phyloP scores from a whole-genome alignment of 2,888 invertebrate genomes.

The Erynnis tages region DNA sequence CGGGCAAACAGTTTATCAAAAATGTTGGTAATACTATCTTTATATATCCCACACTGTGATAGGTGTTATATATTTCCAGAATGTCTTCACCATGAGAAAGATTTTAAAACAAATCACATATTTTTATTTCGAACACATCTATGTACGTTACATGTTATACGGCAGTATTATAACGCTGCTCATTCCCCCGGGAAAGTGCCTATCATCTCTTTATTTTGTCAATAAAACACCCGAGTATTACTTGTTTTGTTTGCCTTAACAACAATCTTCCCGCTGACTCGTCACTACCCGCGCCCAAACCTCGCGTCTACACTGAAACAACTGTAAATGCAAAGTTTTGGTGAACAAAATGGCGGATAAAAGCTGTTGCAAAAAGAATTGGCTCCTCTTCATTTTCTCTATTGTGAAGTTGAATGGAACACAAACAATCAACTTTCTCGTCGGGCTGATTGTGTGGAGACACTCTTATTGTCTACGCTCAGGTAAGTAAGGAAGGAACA shows the following conservation, averaged over 20 bases:
- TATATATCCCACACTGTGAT: slow-evolving; percentile 58
- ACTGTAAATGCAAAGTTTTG: slow-evolving; percentile 68
- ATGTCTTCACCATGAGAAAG: slow-evolving; percentile 64
- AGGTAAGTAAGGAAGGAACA: slow-evolving; percentile 74
- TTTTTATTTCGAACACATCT: no score
- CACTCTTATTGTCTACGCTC: slow-evolving; percentile 73
- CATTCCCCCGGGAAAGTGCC: no score
- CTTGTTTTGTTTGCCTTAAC: background rate
- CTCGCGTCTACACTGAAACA: slow-evolving; percentile 4
- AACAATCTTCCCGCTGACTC: background rate
- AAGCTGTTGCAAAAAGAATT: slow-evolving; percentile 70
- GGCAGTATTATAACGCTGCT: no score
- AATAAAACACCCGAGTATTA: background rate
- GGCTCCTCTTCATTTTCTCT: slow-evolving; percentile 76
- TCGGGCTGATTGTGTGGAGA: slow-evolving; percentile 72
- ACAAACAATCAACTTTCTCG: slow-evolving; percentile 75
- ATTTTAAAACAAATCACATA: no score
- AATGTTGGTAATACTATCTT: slow-evolving; percentile 57
- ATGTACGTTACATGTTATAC: no score
- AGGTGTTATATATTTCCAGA: slow-evolving; percentile 64
- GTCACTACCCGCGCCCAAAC: background rate
- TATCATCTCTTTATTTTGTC: background rate
- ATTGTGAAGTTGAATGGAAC: slow-evolving; percentile 76
- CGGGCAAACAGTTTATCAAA: slow-evolving; percentile 61
- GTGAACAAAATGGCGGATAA: slow-evolving; percentile 68